Conservation (phyloP, 2,113 vertebrate species). For the Pluvialis apricaria region DNA sequence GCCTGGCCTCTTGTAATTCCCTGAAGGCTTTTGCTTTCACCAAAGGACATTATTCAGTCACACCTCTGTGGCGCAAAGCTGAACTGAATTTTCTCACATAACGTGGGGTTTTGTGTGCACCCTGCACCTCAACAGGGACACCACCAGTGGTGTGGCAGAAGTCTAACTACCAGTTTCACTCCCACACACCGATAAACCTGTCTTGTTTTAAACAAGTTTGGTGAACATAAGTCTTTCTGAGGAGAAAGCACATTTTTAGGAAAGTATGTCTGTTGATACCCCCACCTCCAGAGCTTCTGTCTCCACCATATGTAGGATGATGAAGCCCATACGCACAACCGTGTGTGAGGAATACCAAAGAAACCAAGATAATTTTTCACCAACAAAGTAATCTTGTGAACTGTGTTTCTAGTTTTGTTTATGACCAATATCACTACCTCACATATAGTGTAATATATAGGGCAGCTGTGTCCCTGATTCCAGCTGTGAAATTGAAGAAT, state of each 20-base stretch:
- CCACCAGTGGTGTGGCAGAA: background rate
- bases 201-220: background rate
- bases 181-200: accelerated
- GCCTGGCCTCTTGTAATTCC: background rate
- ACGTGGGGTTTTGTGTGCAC: background rate
- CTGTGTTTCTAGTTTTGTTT: background rate
- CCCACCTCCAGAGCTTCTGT: background rate
- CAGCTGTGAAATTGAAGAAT: background rate
- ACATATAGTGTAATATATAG: background rate
- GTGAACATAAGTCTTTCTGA: background rate
- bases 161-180: background rate
- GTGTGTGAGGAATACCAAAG: background rate
- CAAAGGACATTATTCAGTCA: background rate
- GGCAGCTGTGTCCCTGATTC: background rate
- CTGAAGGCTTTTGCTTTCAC: background rate
- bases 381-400: background rate
- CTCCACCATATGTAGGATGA: background rate
- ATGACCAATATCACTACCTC: background rate
- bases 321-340: background rate
- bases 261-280: background rate
- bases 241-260: background rate
- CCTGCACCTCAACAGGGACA: background rate
- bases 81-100: background rate
- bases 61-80: background rate
- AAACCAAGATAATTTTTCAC: background rate